Evolutionary conservation across 2,113 vertebrate species (phyloP), one percentile per base, ranked within the genome.

Genomic region (Chroicocephalus ridibundus): DNA sequence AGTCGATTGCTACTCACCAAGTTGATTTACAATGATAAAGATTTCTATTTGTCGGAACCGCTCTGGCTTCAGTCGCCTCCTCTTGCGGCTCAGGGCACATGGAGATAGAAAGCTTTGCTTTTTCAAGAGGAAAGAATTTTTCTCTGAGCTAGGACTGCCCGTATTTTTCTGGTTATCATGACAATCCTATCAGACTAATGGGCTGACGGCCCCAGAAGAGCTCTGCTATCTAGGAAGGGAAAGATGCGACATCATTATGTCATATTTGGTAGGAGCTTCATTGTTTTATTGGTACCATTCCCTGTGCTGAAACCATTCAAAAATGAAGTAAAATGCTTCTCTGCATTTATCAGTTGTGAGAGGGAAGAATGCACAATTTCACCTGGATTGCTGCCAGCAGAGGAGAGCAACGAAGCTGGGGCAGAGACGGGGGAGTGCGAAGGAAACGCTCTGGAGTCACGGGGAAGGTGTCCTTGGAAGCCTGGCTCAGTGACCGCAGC

Each of bases 21-120:
- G 93, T 82, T 96, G 93, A 97, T 96, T 96, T 95, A 97, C 92
- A 96, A 12, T 42, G 93, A 82, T 91, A 77, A 97, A 96, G 90
- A 82, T 92, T 96, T 96, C 87, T 95, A 57, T 94, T 88, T 94
- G 93, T 90, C 90, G 92, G 82, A 90, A 82, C 62, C 4, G 13
- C 11, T 60, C 58, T 77, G 85, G 66, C 87, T 93, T 88, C 78
- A 70, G 87, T 69, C 75, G 87, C 87, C 78, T 88, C 58, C 66
- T 82, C 34, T 49, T 74, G 71, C 5, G 4, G 91, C 71, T 94
- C 85, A 82, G 66, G 54, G 87, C 31, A 77, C 36, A 24, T 0
- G 81, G 82, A 93, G 52, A 93, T 17, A 64, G 66, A 93, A 96
- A 91, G 66, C 70, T 90, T 85, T 69, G 19, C 58, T 96, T 94